phyloP scores from a whole-genome alignment of 2,888 invertebrate genomes.

The Eilema sororculum region DNA sequence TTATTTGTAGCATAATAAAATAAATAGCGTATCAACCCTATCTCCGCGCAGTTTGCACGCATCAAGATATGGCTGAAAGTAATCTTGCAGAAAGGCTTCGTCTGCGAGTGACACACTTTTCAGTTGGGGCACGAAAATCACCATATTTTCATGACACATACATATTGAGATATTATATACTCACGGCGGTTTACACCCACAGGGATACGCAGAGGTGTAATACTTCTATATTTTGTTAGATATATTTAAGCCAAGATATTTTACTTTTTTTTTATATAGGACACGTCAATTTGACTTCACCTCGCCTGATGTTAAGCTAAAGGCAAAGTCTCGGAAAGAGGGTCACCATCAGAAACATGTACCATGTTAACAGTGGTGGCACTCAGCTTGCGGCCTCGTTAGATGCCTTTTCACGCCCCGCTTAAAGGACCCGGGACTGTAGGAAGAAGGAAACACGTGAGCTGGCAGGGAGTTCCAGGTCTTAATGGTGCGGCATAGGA shows the following conservation, averaged over 20 bases:
- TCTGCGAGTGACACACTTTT: conserved; percentile 57
- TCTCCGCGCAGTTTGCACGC: conserved; percentile 33
- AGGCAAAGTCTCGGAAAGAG: no score
- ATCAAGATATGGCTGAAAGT: conserved; percentile 56
- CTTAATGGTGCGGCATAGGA: no score
- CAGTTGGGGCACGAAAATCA: conserved; percentile 40
- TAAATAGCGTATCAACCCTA: conserved; percentile 31
- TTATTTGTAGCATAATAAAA: not conserved
- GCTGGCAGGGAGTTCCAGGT: no score
- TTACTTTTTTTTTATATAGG: no score
- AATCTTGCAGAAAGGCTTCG: conserved; percentile 64
- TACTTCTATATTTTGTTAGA: not conserved
- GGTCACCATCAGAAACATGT: no score
- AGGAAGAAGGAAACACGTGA: no score
- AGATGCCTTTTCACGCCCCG: no score
- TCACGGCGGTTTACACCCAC: not conserved
- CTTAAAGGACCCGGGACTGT: no score
- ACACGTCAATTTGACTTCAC: no score
- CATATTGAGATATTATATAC: conserved; percentile 17
- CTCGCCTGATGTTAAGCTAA: no score
- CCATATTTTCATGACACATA: conserved; percentile 11
- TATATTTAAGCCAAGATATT: not conserved
- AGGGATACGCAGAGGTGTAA: not conserved
- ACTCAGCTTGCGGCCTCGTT: no score
- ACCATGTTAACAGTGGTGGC: no score